Evolutionary conservation across 2,888 invertebrate species (phyloP).

Genomic region (Rutpela maculata): DNA sequence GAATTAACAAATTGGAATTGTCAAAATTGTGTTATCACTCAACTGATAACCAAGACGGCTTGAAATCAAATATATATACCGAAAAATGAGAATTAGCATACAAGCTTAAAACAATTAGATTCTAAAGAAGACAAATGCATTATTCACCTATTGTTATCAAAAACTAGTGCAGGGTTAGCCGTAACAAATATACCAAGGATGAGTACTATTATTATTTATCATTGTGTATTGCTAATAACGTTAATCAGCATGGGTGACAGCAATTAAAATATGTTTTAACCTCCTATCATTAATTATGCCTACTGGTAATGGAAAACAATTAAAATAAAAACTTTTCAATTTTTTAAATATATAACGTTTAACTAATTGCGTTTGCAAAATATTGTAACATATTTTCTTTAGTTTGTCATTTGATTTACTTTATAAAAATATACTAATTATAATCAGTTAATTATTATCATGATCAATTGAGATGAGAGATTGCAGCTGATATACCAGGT

Average conservation of each 20-base stretch:
- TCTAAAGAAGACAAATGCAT: background rate
- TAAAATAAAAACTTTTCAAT: too few species aligned
- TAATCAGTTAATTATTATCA: too few species aligned
- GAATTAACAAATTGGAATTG: background rate
- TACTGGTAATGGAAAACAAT: too few species aligned
- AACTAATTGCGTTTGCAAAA: too few species aligned
- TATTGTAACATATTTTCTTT: too few species aligned
- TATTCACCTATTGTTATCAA: conserved; percentile 23
- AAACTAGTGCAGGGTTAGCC: conserved; percentile 10
- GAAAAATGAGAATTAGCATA: conserved; percentile 11
- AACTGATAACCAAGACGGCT: background rate
- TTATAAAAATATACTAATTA: too few species aligned
- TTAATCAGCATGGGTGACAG: background rate
- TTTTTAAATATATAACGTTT: too few species aligned
- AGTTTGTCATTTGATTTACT: too few species aligned
- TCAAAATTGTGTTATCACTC: background rate
- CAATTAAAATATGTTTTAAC: background rate
- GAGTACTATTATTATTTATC: conserved; percentile 8
- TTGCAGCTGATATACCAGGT: too few species aligned
- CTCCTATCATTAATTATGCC: background rate
- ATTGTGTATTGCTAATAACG: background rate
- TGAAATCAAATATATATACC: conserved; percentile 10
- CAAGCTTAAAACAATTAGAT: conserved; percentile 17
- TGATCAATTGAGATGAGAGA: too few species aligned
- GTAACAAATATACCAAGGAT: conserved; percentile 12